Base-by-base conservation (phyloP, 2,797 vertebrate species). In the Falco biarmicus region DNA sequence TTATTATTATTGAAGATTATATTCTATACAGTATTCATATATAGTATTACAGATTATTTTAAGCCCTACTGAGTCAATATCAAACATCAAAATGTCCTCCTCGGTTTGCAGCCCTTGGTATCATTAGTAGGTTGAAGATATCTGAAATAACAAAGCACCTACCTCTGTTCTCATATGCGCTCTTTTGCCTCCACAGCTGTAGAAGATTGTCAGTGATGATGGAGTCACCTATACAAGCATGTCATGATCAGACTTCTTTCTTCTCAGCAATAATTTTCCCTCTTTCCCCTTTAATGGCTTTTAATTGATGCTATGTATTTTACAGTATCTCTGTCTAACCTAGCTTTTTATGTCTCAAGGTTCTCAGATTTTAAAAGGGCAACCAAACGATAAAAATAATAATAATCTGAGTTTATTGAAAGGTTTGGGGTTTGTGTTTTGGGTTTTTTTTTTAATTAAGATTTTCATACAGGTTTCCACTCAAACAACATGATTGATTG, bases 121-220 rank as follows among this genome's bases (percentile, higher is more conserved):
- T 29, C 6, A 32, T 11, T 34, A 34, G 31, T 5, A 84, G 6
- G 5, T 7, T 78, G 37, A 15, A 82, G 22, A 50, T 6, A 84
- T 16, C 26, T n/a, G 34, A 88, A 83, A 64, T 39, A 65, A 51
- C 0, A 0, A 54, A 2, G 2, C 47, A 16, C 2, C 9, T n/a
- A 20, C 3, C 39, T 79, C 56, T 45, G 13, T 26, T 43, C 34
- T 81, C 53, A 74, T 41, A 37, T 0, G 39, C 15, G 60, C 20
- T 70, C 5, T 56, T 83, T 71, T 84, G 11, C 24, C 32, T 22
- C 28, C 20, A 54, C 2, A 66, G 12, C 10, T 87, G 10, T 18
- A 75, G 29, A 71, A 56, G 21, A 12, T 29, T 37, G 51, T 3
- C 3, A 6, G 1, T 73, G 34, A 39, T 13, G 15, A 61, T 28